phyloP scores from a whole-genome alignment of 2,797 vertebrate genomes.

The Cuculus canorus region DNA sequence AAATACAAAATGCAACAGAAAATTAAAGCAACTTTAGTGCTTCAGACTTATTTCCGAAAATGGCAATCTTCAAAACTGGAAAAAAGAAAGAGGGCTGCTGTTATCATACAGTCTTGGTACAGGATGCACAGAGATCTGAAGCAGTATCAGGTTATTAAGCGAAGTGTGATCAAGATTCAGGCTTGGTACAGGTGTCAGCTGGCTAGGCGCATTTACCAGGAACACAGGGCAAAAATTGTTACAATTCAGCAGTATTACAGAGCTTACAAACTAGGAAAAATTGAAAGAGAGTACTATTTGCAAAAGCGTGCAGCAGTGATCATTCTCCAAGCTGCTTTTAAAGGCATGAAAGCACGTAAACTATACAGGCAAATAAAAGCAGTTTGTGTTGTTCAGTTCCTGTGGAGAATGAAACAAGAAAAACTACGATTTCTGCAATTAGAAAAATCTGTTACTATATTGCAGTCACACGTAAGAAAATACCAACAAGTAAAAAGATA shows the following conservation, averaged over 20 bases:
- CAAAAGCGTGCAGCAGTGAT: slow-evolving; percentile 55
- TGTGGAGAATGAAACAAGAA: slow-evolving; percentile 73
- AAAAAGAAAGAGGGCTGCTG: slow-evolving; percentile 71
- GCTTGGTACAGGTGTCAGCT: slow-evolving; percentile 74
- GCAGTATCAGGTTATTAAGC: slow-evolving; percentile 71
- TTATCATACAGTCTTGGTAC: slow-evolving; percentile 88
- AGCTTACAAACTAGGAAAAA: slow-evolving; percentile 57
- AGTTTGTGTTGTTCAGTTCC: slow-evolving; percentile 57
- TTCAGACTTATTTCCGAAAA: slow-evolving; percentile 82
- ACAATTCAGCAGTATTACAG: slow-evolving; percentile 71
- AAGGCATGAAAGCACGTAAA: slow-evolving; percentile 53
- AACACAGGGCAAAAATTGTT: slow-evolving; percentile 28
- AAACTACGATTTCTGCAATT: slow-evolving; percentile 50
- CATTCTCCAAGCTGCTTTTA: slow-evolving; percentile 71
- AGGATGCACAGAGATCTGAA: slow-evolving; percentile 78
- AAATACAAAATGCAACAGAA: slow-evolving; percentile 60
- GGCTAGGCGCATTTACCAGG: slow-evolving; percentile 47
- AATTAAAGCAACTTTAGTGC: slow-evolving; percentile 71
- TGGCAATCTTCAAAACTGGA: slow-evolving; percentile 73
- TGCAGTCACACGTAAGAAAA: slow-evolving; percentile 75
- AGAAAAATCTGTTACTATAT: slow-evolving; percentile 22
- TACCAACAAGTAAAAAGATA: slow-evolving; percentile 71
- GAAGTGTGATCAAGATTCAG: slow-evolving; percentile 82
- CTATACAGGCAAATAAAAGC: slow-evolving; percentile 46
- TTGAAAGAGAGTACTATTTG: slow-evolving; percentile 39